These are phyloP conservation scores for Drosophila incognita DNA, from an alignment of 2,888 invertebrate species.

Conservation along the genomic window DNA sequence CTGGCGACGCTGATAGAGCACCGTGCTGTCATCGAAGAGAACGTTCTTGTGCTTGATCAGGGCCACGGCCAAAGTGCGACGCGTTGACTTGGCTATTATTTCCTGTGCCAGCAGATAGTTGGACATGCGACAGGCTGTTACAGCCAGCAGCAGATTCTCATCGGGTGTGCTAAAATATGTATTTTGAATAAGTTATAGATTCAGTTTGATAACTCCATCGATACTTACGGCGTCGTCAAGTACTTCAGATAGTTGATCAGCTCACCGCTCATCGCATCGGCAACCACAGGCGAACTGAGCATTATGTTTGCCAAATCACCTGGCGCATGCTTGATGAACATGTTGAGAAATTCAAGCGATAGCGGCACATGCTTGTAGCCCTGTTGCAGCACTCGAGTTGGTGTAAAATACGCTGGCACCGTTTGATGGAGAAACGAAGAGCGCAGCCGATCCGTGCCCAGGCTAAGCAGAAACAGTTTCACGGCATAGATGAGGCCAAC, in stretches of 20 bases:
- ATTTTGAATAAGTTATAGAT: background rate
- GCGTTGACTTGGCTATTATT: slow-evolving; percentile 70
- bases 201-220: background rate
- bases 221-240: slow-evolving; percentile 77
- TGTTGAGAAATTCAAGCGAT: slow-evolving; percentile 82
- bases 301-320: slow-evolving; percentile 82
- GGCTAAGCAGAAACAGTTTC: slow-evolving; percentile 78
- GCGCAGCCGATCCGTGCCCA: slow-evolving; percentile 81
- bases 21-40: slow-evolving; percentile 82
- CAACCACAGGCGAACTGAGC: slow-evolving; percentile 82
- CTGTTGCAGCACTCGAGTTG: slow-evolving; percentile 65
- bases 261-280: slow-evolving; percentile 82
- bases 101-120: slow-evolving; percentile 82
- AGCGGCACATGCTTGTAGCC: slow-evolving; percentile 75
- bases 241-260: slow-evolving; percentile 81
- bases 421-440: slow-evolving; percentile 80
- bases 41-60: slow-evolving; percentile 83
- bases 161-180: slow-evolving; percentile 65
- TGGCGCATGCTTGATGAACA: slow-evolving; percentile 82
- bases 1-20: slow-evolving; percentile 68
- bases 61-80: slow-evolving; percentile 78
- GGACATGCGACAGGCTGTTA: slow-evolving; percentile 83
- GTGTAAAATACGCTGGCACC: slow-evolving; percentile 79
- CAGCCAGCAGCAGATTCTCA: slow-evolving; percentile 80
- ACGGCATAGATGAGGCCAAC: slow-evolving; percentile 83